Conservation (phyloP, 35 echinoderm and acorn worm genomes). For the Apostichopus parvimensis region DNA sequence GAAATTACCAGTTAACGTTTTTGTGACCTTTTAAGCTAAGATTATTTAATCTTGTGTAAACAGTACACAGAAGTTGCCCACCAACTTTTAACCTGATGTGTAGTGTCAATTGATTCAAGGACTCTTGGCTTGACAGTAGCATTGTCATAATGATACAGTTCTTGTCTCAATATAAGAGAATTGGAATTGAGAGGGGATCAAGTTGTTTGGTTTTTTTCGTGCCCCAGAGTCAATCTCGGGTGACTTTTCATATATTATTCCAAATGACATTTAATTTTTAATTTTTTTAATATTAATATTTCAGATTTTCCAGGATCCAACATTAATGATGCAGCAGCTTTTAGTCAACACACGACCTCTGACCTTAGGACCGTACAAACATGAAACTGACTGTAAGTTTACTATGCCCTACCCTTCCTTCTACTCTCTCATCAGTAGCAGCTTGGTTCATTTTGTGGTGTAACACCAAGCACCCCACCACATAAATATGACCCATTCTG, state of each 20-base stretch:
- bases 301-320: conserved; percentile 95
- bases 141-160: too few species aligned
- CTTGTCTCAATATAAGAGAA: too few species aligned
- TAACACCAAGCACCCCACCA: background rate
- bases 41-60: too few species aligned
- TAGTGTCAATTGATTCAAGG: too few species aligned
- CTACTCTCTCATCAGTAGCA: background rate
- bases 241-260: background rate
- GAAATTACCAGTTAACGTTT: too few species aligned
- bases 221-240: too few species aligned
- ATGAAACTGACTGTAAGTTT: conserved; percentile 98
- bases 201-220: too few species aligned
- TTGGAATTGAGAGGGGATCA: too few species aligned
- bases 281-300: background rate
- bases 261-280: background rate
- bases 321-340: conserved; percentile 96
- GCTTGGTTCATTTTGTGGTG: background rate
- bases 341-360: conserved; percentile 69
- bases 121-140: too few species aligned
- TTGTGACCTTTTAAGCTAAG: too few species aligned
- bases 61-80: too few species aligned
- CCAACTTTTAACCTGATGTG: too few species aligned
- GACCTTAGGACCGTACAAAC: conserved; percentile 92
- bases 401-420: background rate
- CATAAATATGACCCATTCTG: background rate